Conservation (phyloP, 1,140 invertebrate genomes). For the Achroia grisella region DNA sequence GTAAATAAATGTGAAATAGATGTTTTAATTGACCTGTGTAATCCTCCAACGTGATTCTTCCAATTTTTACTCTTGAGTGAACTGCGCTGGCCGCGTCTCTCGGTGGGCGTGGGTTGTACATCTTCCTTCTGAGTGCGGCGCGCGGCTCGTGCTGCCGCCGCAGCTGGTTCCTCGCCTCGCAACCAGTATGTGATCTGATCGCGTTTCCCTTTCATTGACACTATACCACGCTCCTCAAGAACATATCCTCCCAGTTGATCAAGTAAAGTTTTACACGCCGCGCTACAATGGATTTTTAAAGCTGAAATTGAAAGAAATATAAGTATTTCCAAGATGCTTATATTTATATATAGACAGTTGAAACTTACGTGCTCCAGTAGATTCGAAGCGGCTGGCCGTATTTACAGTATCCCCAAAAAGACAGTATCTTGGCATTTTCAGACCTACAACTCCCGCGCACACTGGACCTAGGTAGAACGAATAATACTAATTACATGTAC, state of each 20-base stretch:
- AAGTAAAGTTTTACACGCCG: constrained; percentile 86
- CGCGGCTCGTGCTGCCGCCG: constrained; percentile 69
- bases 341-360: constrained; percentile 1
- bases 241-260: constrained; percentile 91
- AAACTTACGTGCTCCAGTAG: constrained; percentile 84
- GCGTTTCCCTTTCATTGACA: constrained; percentile 91
- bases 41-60: constrained; percentile 51
- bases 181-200: constrained; percentile 92
- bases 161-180: constrained; percentile 80
- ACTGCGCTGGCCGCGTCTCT: constrained; percentile 73
- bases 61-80: constrained; percentile 76
- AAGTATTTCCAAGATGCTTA: too few species aligned
- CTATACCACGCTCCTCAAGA: constrained; percentile 83
- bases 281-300: constrained; percentile 93
- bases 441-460: constrained; percentile 90
- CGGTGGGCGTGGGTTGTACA: constrained; percentile 35
- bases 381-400: constrained; percentile 96
- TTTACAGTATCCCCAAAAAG: constrained; percentile 93
- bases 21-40: constrained; percentile 42
- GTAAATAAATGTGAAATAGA: too few species aligned
- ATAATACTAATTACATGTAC: neutral
- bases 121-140: constrained; percentile 70
- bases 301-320: constrained; percentile 62
- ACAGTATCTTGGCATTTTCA: constrained; percentile 94
- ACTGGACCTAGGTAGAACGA: constrained; percentile 75